phyloP scores from a whole-genome alignment of 2,797 vertebrate genomes.

The Gobionotothen gibberifrons region DNA sequence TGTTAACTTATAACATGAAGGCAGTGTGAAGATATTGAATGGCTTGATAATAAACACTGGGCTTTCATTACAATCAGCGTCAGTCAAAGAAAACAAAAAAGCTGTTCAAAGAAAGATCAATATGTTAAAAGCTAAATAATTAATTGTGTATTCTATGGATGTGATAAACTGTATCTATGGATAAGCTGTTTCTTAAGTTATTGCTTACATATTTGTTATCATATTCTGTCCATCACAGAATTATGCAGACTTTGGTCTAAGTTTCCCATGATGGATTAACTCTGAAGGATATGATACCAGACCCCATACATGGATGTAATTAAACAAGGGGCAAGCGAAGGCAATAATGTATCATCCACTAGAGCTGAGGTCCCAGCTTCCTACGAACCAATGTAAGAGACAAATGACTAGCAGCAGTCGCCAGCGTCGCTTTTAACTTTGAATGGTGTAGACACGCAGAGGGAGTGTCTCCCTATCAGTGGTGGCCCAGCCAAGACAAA shows the following conservation, averaged over 20 bases:
- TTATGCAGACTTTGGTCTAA: constrained; percentile 65
- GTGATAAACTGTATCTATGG: constrained; percentile 67
- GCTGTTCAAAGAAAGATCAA: constrained; percentile 43
- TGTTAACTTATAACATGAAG: constrained; percentile 17
- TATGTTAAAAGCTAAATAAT: constrained; percentile 49
- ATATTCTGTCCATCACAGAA: constrained; percentile 71
- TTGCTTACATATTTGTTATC: constrained; percentile 67
- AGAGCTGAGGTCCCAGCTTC: constrained; percentile 71
- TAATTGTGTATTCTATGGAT: constrained; percentile 56
- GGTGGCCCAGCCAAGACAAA: constrained; percentile 79
- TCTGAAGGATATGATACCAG: constrained; percentile 67
- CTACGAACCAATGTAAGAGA: constrained; percentile 70
- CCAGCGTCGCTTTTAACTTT: constrained; percentile 72
- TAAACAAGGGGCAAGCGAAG: constrained; percentile 75
- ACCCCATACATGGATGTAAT: constrained; percentile 77
- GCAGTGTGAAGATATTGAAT: constrained; percentile 28
- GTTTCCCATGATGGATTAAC: constrained; percentile 69
- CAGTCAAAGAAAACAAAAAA: constrained; percentile 12
- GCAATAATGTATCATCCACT: constrained; percentile 73
- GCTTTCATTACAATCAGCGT: constrained; percentile 32
- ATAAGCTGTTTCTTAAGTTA: constrained; percentile 68
- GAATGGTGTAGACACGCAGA: constrained; percentile 57
- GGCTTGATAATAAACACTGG: constrained; percentile 43
- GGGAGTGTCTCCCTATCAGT: constrained; percentile 60
- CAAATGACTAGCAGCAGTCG: constrained; percentile 76